phyloP scores from a whole-genome alignment of 2,888 invertebrate species.

The Iphiclides podalirius region DNA sequence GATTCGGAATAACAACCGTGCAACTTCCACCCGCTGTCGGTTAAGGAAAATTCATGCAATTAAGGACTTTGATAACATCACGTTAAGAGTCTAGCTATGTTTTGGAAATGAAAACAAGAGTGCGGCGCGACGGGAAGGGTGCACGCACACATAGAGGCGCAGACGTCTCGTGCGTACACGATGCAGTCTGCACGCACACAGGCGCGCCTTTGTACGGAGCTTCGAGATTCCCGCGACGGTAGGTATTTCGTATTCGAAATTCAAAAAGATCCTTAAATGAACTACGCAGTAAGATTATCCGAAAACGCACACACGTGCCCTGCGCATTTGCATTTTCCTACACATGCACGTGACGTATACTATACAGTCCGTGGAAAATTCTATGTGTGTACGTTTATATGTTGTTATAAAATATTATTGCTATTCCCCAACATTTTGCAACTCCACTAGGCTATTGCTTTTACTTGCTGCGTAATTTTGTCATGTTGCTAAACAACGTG shows the following conservation, averaged over 20 bases:
- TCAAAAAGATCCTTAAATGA: conserved; percentile 19
- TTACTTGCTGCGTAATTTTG: conserved; percentile 21
- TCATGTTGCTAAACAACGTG: conserved; percentile 16
- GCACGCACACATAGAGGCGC: conserved; percentile 54
- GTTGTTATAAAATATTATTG: conserved; percentile 26
- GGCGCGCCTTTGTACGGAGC: conserved; percentile 30
- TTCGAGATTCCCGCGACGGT: conserved; percentile 18
- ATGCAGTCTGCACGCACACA: conserved; percentile 65
- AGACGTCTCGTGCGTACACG: conserved; percentile 51
- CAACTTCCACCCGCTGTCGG: conserved; percentile 28
- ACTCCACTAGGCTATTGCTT: conserved; percentile 12
- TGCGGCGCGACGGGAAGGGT: conserved; percentile 67
- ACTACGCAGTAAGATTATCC: conserved; percentile 22
- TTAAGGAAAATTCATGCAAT: conserved; percentile 26
- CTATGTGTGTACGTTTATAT: conserved; percentile 16
- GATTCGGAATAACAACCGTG: conserved; percentile 67
- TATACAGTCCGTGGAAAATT: conserved; percentile 2
- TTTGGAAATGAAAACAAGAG: conserved; percentile 26
- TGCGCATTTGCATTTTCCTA: conserved; percentile 21
- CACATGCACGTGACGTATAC: conserved; percentile 10
- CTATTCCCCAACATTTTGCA: conserved; percentile 23
- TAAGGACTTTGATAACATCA: conserved; percentile 31
- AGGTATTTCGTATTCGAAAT: conserved; percentile 24
- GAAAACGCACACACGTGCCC: conserved; percentile 27
- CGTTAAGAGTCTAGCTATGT: conserved; percentile 25